phyloP scores from a whole-genome alignment of 2,888 invertebrate genomes.

The Dimorphilus gyrociliatus region DNA sequence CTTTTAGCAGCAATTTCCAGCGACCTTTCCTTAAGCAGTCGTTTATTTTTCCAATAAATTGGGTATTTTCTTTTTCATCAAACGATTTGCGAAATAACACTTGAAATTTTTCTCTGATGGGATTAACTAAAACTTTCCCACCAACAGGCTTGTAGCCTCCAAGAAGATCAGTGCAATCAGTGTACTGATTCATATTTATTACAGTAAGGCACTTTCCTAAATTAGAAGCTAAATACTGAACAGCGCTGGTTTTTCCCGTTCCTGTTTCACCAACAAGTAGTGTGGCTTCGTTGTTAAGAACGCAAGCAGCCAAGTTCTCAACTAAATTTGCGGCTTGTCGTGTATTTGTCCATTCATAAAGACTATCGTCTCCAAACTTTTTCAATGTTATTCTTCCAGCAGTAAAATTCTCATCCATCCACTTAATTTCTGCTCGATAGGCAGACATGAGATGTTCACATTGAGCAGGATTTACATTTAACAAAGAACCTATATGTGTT shows the following conservation, averaged over 20 bases:
- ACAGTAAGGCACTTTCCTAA: conserved; percentile 58
- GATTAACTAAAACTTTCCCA: conserved; percentile 60
- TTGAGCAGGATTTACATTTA: no score
- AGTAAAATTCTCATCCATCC: no score
- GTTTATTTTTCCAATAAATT: conserved; percentile 62
- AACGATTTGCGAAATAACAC: conserved; percentile 55
- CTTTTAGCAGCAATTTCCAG: background rate
- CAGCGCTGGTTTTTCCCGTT: conserved; percentile 86
- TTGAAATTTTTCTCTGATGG: conserved; percentile 67
- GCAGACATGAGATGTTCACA: no score
- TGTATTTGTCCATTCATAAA: no score
- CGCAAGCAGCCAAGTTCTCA: conserved; percentile 71
- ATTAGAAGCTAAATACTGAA: conserved; percentile 72
- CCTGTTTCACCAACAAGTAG: conserved; percentile 94
- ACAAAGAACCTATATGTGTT: no score
- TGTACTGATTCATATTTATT: conserved; percentile 97
- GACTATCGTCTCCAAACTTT: no score
- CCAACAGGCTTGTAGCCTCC: conserved; percentile 94
- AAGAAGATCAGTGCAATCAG: conserved; percentile 83
- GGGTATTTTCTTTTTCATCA: conserved; percentile 60
- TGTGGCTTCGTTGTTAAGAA: conserved; percentile 68
- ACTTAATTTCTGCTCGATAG: no score
- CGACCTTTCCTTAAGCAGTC: background rate
- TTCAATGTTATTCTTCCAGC: no score
- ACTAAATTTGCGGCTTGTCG: conserved; percentile 39